Conservation (phyloP, 2,888 invertebrate species). For the Phytoseiulus persimilis region DNA sequence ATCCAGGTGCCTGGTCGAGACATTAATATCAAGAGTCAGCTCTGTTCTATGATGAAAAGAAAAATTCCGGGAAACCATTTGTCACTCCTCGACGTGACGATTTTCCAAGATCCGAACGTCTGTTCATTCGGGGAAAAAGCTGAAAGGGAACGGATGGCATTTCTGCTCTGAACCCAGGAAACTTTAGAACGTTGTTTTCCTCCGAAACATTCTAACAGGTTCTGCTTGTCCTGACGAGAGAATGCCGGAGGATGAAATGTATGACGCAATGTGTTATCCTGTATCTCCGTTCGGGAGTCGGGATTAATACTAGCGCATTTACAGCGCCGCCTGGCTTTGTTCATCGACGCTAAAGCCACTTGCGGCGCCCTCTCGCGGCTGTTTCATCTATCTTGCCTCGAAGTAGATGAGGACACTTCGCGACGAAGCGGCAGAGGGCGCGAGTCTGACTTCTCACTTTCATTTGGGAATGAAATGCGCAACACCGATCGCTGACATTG, state of each 20-base stretch:
- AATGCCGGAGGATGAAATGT: background rate
- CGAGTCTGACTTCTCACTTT: background rate
- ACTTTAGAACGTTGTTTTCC: background rate
- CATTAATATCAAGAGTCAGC: too few species aligned
- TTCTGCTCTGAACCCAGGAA: background rate
- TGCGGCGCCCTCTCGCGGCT: background rate
- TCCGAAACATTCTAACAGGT: background rate
- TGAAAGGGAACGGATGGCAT: background rate
- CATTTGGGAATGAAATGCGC: background rate
- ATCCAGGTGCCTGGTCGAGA: too few species aligned
- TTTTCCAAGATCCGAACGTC: background rate
- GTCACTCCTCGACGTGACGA: background rate
- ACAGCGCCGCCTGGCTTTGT: slow-evolving; percentile 32
- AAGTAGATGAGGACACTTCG: background rate
- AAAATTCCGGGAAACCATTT: too few species aligned
- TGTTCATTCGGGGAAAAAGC: background rate
- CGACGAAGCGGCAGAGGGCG: background rate
- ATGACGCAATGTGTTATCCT: background rate
- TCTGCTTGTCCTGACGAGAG: background rate
- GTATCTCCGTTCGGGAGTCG: background rate
- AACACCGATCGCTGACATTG: background rate
- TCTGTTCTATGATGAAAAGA: too few species aligned
- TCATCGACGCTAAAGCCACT: background rate
- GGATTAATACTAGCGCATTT: background rate
- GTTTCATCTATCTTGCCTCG: background rate